A percentile compares a stretch with the other conserved stretches of the same genome.
Conservation (phyloP, 2,888 invertebrate genomes). For the Schrankia costaestrigalis region DNA sequence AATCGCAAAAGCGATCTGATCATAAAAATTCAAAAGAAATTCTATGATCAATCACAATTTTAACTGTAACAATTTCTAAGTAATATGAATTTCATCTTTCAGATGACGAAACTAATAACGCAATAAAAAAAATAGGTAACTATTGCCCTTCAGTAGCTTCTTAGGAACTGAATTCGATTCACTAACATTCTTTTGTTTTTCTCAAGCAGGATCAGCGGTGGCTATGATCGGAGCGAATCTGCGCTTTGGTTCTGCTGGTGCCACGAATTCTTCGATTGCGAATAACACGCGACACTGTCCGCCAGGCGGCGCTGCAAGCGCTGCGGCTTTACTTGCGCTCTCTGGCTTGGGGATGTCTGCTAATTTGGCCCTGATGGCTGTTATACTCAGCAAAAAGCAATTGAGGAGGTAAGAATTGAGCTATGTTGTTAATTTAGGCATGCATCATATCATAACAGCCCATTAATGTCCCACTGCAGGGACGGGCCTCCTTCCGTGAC, state of each 20-base stretch:
- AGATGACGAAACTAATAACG: conserved; percentile 36
- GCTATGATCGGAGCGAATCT: conserved; percentile 91
- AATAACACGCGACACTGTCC: conserved; percentile 89
- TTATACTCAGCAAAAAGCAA: conserved; percentile 89
- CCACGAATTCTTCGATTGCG: conserved; percentile 84
- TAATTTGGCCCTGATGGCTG: conserved; percentile 89
- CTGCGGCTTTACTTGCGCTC: conserved; percentile 87
- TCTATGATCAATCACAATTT: conserved; percentile 7
- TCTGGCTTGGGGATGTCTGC: conserved; percentile 90
- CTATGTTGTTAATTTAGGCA: neutral
- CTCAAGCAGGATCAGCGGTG: conserved; percentile 83
- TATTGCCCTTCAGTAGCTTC: conserved; percentile 26
- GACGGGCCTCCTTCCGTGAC: too few relatives aligned
- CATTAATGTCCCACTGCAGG: too few relatives aligned
- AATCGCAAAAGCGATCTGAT: conserved; percentile 5
- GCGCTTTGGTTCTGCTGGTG: conserved; percentile 84
- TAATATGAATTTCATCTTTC: conserved; percentile 32
- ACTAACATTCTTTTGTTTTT: conserved; percentile 18
- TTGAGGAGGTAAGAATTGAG: conserved; percentile 86
- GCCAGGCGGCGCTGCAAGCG: conserved; percentile 89
- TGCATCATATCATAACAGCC: too few relatives aligned
- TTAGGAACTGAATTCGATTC: conserved; percentile 13
- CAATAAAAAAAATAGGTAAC: conserved; percentile 36
- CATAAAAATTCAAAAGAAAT: conserved; percentile 4
- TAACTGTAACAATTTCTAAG: conserved; percentile 31